Conservation (phyloP, 2,113 vertebrate genomes). For the Quiscalus mexicanus region DNA sequence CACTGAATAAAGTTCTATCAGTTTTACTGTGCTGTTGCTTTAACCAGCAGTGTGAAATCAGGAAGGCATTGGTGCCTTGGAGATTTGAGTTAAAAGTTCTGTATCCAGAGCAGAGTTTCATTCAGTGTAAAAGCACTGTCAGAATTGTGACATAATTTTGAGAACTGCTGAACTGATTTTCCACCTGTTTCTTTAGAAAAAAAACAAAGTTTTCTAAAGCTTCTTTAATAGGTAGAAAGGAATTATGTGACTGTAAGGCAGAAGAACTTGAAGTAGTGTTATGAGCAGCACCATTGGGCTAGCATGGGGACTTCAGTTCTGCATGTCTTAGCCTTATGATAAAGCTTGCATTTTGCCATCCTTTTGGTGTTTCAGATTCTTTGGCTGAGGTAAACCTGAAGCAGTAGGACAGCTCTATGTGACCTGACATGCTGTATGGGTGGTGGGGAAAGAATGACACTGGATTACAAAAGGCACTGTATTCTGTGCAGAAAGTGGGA, state of each 20-base stretch:
- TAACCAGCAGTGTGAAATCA: background rate
- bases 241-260: background rate
- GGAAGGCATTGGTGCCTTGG: background rate
- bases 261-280: background rate
- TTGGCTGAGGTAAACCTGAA: background rate
- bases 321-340: background rate
- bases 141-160: background rate
- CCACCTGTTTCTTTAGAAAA: background rate
- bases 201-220: background rate
- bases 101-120: background rate
- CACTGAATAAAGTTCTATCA: background rate
- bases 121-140: background rate
- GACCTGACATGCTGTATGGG: rapidly evolving
- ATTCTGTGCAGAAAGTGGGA: background rate
- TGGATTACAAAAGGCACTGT: background rate
- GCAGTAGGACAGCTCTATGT: background rate
- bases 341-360: background rate
- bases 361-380: background rate
- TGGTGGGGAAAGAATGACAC: background rate
- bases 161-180: background rate
- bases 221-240: background rate
- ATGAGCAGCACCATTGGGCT: background rate
- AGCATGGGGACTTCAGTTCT: background rate
- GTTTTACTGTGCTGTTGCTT: background rate
- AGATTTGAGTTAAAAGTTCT: background rate